These are phyloP conservation scores for Cryptoblepharus egeriae DNA, from an alignment of 2,797 vertebrate species.

Conservation along the genomic window DNA sequence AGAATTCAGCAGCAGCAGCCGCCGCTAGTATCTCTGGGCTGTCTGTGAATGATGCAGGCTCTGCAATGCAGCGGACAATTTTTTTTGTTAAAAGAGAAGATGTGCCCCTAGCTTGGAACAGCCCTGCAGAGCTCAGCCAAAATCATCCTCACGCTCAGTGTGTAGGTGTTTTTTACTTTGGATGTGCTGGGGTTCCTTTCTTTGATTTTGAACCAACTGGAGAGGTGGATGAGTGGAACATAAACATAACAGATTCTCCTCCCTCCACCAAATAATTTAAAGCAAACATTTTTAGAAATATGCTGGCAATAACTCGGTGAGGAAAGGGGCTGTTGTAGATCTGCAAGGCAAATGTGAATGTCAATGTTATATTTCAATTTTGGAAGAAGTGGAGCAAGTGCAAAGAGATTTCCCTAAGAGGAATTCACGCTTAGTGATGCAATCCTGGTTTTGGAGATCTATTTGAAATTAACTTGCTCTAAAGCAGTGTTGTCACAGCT, in stretches of 20 bases:
- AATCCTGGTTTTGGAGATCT: too few relatives aligned
- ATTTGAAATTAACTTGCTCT: neutral
- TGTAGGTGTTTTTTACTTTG: too few relatives aligned
- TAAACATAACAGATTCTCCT: neutral
- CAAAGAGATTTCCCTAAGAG: neutral
- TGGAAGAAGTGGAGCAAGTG: neutral
- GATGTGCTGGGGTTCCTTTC: too few relatives aligned
- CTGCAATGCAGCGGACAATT: conserved; percentile 31
- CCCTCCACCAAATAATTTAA: neutral
- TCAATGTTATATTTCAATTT: too few relatives aligned
- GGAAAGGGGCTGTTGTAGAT: too few relatives aligned
- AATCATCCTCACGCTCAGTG: too few relatives aligned
- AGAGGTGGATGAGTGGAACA: rapidly evolving
- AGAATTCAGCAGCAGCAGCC: neutral
- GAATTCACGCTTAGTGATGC: too few relatives aligned
- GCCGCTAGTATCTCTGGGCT: neutral
- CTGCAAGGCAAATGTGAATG: neutral
- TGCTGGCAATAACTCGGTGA: too few relatives aligned
- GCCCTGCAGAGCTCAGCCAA: rapidly evolving
- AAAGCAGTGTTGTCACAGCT: neutral
- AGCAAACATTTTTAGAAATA: neutral
- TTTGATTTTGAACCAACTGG: rapidly evolving
- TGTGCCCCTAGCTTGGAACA: rapidly evolving
- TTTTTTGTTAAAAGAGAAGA: rapidly evolving
- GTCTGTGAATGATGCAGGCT: neutral